Conservation (phyloP, 2,797 vertebrate species). For the Leptodactylus fallax region DNA sequence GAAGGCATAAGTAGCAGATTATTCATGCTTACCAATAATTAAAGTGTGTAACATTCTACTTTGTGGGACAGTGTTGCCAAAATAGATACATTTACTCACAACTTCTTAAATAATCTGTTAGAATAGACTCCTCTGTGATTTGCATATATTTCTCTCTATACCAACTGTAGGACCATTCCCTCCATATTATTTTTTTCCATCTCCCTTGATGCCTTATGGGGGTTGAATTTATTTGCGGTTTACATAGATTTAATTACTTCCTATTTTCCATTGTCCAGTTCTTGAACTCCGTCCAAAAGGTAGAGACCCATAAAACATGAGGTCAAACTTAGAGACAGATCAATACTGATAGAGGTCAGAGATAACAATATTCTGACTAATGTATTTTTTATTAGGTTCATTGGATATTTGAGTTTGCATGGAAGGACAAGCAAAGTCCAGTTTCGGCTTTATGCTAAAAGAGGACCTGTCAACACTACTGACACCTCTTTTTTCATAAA, state of each 20-base stretch:
- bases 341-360: slow-evolving; percentile 7
- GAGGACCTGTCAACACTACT: too few species aligned
- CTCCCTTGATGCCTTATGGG: background rate
- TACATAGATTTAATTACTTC: background rate
- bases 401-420: background rate
- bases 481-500: too few species aligned
- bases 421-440: background rate
- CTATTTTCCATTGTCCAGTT: background rate
- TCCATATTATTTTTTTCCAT: background rate
- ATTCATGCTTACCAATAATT: too few species aligned
- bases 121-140: too few species aligned
- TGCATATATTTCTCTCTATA: background rate
- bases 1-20: too few species aligned
- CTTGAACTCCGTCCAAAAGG: background rate
- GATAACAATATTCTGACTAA: slow-evolving; percentile 4
- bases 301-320: background rate
- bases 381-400: background rate
- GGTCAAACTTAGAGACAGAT: background rate
- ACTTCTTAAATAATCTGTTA: too few species aligned
- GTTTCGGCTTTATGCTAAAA: background rate
- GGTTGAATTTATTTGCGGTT: background rate
- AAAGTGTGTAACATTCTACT: too few species aligned
- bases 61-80: too few species aligned
- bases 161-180: background rate
- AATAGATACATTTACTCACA: too few species aligned